Conservation (phyloP, 2,113 vertebrate species). For the Ranitomeya variabilis region DNA sequence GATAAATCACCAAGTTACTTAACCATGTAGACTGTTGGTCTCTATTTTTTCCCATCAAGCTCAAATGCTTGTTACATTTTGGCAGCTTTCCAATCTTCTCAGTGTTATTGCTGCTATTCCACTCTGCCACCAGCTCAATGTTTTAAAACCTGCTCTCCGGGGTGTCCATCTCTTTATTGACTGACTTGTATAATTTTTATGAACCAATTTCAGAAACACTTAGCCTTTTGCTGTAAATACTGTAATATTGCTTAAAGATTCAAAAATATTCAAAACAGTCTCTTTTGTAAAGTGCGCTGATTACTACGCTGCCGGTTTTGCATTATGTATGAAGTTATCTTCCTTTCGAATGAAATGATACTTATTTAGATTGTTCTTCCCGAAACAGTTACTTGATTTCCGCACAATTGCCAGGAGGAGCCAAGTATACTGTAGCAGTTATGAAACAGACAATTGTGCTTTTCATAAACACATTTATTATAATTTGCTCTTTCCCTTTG, state of each 20-base stretch:
- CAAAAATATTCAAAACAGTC: slow-evolving; percentile 40
- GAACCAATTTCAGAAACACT: slow-evolving; percentile 34
- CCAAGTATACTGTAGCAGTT: slow-evolving; percentile 1
- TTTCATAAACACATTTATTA: slow-evolving; percentile 20
- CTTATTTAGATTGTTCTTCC: slow-evolving; percentile 41
- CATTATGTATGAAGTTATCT: slow-evolving; percentile 41
- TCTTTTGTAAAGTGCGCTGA: slow-evolving; percentile 40
- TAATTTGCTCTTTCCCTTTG: slow-evolving; percentile 4
- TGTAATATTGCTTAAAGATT: slow-evolving; percentile 37
- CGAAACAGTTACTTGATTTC: slow-evolving; percentile 43
- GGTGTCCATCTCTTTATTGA: slow-evolving; percentile 41
- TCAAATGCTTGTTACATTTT: slow-evolving; percentile 7
- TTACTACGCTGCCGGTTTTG: slow-evolving; percentile 20
- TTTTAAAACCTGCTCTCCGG: slow-evolving; percentile 46
- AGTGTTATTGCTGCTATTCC: slow-evolving; percentile 17
- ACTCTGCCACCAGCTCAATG: slow-evolving; percentile 37
- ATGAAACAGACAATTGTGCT: slow-evolving; percentile 28
- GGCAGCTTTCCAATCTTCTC: slow-evolving; percentile 41
- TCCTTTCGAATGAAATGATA: slow-evolving; percentile 34
- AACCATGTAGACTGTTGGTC: slow-evolving; percentile 32
- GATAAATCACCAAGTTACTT: slow-evolving; percentile 47
- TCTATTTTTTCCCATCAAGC: slow-evolving; percentile 32
- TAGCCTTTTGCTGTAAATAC: slow-evolving; percentile 42
- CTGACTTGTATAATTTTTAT: slow-evolving; percentile 50
- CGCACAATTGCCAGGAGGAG: slow-evolving; percentile 20